Evolutionary conservation across 2,797 vertebrate genomes (phyloP).

Genomic region (Tangara arthus): DNA sequence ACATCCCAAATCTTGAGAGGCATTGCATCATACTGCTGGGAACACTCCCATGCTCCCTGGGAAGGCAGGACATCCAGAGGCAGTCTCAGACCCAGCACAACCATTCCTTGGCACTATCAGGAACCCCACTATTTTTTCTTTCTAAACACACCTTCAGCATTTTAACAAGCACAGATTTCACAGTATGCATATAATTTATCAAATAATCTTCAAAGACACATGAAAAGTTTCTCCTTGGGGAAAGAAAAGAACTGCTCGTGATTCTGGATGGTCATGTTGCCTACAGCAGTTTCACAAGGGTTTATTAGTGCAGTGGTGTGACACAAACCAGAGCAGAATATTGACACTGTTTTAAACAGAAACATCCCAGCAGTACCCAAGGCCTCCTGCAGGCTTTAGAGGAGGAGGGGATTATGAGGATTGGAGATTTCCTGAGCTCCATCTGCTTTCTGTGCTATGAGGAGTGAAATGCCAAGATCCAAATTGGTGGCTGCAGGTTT

Average conservation of each 20-base stretch:
- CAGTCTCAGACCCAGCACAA: background rate
- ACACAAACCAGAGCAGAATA: background rate
- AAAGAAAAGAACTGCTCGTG: background rate
- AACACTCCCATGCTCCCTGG: background rate
- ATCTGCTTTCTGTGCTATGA: background rate
- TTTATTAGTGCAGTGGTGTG: background rate
- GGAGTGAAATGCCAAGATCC: background rate
- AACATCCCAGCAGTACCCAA: background rate
- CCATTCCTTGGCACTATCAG: background rate
- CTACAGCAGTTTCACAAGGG: background rate
- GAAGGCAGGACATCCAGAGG: background rate
- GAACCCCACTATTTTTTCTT: background rate
- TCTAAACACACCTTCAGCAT: background rate
- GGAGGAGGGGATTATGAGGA: background rate
- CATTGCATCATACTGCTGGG: background rate
- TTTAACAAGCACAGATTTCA: background rate
- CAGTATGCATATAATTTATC: background rate
- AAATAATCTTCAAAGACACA: background rate
- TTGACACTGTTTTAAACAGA: background rate
- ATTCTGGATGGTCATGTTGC: background rate
- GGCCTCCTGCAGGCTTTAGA: background rate
- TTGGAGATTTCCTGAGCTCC: fast-evolving
- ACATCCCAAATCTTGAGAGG: background rate
- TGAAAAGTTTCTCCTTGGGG: background rate
- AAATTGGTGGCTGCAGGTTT: background rate